phyloP scores from a whole-genome alignment of 2,113 vertebrate species.

The Psophia crepitans region DNA sequence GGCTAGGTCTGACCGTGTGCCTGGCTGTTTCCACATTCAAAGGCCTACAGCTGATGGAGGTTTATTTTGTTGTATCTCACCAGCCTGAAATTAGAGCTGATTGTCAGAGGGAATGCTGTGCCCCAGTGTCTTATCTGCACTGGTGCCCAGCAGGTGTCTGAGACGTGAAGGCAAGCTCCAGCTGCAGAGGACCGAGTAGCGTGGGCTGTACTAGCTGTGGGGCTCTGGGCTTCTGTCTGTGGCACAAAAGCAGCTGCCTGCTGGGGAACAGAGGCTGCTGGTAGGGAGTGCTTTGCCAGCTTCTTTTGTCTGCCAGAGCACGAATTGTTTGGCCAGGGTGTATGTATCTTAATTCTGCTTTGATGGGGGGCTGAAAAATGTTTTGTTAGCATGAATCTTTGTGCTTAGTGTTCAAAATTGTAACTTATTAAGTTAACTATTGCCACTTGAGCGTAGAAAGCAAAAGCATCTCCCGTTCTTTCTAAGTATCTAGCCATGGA shows the following conservation, averaged over 20 bases:
- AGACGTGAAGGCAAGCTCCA: background rate
- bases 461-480: background rate
- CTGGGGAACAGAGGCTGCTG: background rate
- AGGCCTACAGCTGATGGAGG: background rate
- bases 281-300: background rate
- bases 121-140: background rate
- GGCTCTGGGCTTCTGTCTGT: background rate
- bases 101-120: background rate
- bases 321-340: background rate
- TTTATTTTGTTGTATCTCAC: background rate
- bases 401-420: background rate
- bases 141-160: background rate
- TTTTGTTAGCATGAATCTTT: background rate
- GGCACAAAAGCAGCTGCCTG: background rate
- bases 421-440: background rate
- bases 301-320: background rate
- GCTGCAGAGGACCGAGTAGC: accelerated
- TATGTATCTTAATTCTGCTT: background rate
- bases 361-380: background rate
- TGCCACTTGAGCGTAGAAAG: background rate
- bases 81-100: background rate
- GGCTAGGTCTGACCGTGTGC: background rate
- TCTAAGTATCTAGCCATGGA: background rate
- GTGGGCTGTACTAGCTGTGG: background rate
- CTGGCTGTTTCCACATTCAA: background rate